These are phyloP conservation scores for Apaloderma vittatum DNA, from an alignment of 2,113 vertebrate species.

Conservation along the genomic window DNA sequence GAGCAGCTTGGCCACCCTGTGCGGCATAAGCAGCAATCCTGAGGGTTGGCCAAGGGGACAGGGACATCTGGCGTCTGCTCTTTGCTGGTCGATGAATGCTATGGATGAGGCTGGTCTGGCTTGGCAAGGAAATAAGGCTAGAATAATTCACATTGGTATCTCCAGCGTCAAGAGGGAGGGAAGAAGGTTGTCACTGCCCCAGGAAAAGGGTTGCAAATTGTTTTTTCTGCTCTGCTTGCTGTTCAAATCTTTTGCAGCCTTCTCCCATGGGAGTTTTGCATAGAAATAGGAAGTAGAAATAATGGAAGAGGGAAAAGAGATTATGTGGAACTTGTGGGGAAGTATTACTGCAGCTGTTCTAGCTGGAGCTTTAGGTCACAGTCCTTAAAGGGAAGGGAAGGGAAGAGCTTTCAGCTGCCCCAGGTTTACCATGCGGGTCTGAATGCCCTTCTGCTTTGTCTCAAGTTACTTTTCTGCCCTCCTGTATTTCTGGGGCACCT, in stretches of 20 bases:
- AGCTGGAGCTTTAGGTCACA: neutral
- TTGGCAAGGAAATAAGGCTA: neutral
- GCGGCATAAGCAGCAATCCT: neutral
- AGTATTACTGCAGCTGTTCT: neutral
- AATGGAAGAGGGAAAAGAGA: neutral
- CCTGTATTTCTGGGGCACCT: neutral
- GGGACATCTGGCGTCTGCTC: neutral
- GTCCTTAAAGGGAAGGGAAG: neutral
- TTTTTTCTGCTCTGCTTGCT: neutral
- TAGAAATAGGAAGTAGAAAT: conserved; percentile 11
- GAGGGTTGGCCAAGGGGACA: neutral
- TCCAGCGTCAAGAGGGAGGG: neutral
- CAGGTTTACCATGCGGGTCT: neutral
- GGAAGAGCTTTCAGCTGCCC: neutral
- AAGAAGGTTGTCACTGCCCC: neutral
- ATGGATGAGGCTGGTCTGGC: neutral
- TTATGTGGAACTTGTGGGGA: neutral
- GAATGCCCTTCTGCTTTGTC: neutral
- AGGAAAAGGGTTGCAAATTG: neutral
- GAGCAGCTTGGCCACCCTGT: rapidly evolving
- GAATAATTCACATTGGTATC: neutral
- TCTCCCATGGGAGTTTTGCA: neutral
- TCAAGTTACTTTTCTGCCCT: neutral
- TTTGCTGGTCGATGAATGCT: neutral
- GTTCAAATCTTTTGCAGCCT: neutral